Evolutionary conservation across 2,797 vertebrate genomes (phyloP), one percentile per base, ranked within the genome.

Genomic region (Hozukius guyotensis): DNA sequence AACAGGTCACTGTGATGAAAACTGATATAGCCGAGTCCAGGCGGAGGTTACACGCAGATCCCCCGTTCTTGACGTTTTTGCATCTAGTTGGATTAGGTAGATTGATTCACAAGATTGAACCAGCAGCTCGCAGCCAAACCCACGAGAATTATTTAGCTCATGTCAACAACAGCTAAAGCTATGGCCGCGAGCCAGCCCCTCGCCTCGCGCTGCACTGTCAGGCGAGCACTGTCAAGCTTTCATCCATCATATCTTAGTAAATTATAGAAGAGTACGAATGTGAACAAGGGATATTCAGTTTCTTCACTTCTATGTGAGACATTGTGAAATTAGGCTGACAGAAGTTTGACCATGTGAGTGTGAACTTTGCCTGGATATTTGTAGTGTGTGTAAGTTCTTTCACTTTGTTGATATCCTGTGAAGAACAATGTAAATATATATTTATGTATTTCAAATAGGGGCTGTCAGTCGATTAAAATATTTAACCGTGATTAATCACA

Each of bases 101-200:
- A 88, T 86, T 67, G 85, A 49, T 81, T 82, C 75, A 32, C 72
- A 71, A 78, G 84, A 83, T 70, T 75, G 70, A 34, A 75, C 55
- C 71, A 74, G 79, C 65, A 56, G 80, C 77, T 78, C 10, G 67
- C 63, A 75, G 92, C 92, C 89, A 93, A 93, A 89, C 72, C 90
- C 79, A 25, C 76, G 22, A 77, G 87, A 90, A 85, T 80, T 38
- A 82, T 86, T 87, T 82, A 24, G 69, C 83, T 89, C 83, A 59
- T 91, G 90, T 94, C 93, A 91, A 93, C 90, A 92, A 87, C 81
- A 81, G 89, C 87, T 82, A 81, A 88, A 88, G 63, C 77, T 7
- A 11, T 88, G 89, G 92, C 84, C 1, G 27, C 1, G 6, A 49
- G 92, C 93, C 92, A 94, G 72, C 10, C 49, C 74, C 71, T 87